A percentile compares a stretch with the other conserved stretches of the same genome.
These are phyloP conservation scores for Heteromurus nitidus DNA, from an alignment of 2,888 invertebrate species.

Conservation along the genomic window DNA sequence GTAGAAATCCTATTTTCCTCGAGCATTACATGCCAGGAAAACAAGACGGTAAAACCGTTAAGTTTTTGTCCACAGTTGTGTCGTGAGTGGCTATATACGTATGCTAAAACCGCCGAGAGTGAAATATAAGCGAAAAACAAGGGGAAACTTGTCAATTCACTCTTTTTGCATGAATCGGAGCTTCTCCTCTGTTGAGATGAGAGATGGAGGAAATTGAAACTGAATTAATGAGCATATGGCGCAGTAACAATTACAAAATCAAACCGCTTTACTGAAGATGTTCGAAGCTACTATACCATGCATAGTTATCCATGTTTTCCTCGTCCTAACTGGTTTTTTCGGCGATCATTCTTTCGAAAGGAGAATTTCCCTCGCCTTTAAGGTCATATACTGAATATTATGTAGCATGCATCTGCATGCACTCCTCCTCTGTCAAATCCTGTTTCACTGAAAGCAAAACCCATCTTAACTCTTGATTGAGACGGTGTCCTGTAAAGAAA, in stretches of 20 bases:
- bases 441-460: not conserved
- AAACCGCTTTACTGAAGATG: not conserved
- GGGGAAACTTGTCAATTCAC: slow-evolving; percentile 59
- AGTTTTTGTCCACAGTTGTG: slow-evolving; percentile 58
- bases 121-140: slow-evolving; percentile 30
- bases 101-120: slow-evolving; percentile 61
- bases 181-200: slow-evolving; percentile 10
- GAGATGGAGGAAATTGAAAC: slow-evolving; percentile 58
- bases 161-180: slow-evolving; percentile 39
- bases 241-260: slow-evolving; percentile 61
- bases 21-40: slow-evolving; percentile 51
- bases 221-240: slow-evolving; percentile 66
- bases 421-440: not conserved
- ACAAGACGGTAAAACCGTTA: slow-evolving; percentile 56
- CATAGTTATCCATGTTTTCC: not conserved
- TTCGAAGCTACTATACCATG: not conserved
- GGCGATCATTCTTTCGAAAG: not conserved
- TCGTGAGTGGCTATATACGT: too few relatives aligned
- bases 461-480: not conserved
- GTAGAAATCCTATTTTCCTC: slow-evolving; percentile 35
- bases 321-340: slow-evolving; percentile 19
- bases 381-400: slow-evolving; percentile 6
- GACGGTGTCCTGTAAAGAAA: not conserved
- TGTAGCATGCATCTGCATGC: not conserved
- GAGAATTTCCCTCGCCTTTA: not conserved